phyloP scores from a whole-genome alignment of 2,113 vertebrate genomes.

The Nothoprocta perdicaria region DNA sequence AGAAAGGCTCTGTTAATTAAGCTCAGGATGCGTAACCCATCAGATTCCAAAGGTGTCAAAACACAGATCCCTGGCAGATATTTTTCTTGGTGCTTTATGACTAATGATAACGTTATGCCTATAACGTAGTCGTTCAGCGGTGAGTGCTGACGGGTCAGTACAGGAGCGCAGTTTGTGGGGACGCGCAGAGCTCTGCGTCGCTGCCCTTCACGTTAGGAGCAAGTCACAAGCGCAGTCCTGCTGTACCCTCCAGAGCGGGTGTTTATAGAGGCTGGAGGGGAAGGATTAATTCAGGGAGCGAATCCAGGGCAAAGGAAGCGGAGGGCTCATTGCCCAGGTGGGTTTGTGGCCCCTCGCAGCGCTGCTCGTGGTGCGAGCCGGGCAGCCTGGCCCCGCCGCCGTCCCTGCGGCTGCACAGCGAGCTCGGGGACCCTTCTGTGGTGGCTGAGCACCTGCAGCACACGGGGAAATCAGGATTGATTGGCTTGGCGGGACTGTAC shows the following conservation, averaged over 20 bases:
- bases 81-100: constrained; percentile 3
- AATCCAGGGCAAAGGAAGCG: neutral
- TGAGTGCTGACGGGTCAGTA: neutral
- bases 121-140: neutral
- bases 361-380: no score
- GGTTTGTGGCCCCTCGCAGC: neutral
- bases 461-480: neutral
- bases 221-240: accelerated
- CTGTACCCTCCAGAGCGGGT: neutral
- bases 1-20: constrained; percentile 16
- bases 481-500: neutral
- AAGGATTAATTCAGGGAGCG: neutral
- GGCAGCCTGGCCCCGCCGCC: no score
- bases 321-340: neutral
- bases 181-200: neutral
- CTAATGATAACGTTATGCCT: constrained; percentile 26
- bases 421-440: accelerated
- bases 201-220: neutral
- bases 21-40: constrained; percentile 38
- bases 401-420: neutral
- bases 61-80: neutral
- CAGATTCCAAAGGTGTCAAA: neutral
- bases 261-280: neutral
- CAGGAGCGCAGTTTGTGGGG: neutral
- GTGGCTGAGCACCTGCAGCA: accelerated